Base-by-base conservation (phyloP, 35 echinoderm and acorn worm genomes). In the Apostichopus californicus region DNA sequence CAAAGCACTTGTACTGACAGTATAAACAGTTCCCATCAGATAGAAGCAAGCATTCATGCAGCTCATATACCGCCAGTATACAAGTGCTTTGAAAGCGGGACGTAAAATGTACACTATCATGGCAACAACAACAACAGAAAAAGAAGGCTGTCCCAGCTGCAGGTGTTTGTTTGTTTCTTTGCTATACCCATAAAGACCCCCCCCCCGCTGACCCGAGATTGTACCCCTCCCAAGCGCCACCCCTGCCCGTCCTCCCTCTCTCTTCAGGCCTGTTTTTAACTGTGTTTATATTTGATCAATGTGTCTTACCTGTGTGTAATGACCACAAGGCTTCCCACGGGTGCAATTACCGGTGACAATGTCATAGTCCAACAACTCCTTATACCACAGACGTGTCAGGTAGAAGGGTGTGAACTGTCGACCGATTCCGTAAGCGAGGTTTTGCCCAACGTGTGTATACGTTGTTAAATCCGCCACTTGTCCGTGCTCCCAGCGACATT, bases 401-500 rank as follows among this genome's bases (percentile, higher is more conserved):
- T 92, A 95, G 63, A 94, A 79, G 2, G 92, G 94, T 8, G 88
- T 92, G 56, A 92, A 72, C 15, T 81, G 58, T 24, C 80, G 60
- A 12, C 90, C 92, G 18, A 94, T 93, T 18, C 96, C 90, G 25
- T 94, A 98, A 17, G 96, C 96, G 6, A 98, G 86, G 83, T 98
- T 98, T 64, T 98, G 96, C 5, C 96, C 96, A 4, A 98, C 94
- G 55, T 95, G 90, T 13, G 80, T 34, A 55, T 90, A 98, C 17
- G 77, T 83, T 13, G 92, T 94, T 17, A 89, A 80, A 54, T 94
- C 90, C 1, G 77, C 61, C 1, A 89, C 87, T 21, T 98, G 92
- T 0, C 96, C 96, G 77, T 98, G 96, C 24, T 87, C 96, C 96
- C 96, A 98, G 46, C 92, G 87, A 80, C 96, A 98, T 71, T 94